These are phyloP conservation scores for Encarsia formosa DNA, from an alignment of 2,888 invertebrate genomes.

Conservation along the genomic window DNA sequence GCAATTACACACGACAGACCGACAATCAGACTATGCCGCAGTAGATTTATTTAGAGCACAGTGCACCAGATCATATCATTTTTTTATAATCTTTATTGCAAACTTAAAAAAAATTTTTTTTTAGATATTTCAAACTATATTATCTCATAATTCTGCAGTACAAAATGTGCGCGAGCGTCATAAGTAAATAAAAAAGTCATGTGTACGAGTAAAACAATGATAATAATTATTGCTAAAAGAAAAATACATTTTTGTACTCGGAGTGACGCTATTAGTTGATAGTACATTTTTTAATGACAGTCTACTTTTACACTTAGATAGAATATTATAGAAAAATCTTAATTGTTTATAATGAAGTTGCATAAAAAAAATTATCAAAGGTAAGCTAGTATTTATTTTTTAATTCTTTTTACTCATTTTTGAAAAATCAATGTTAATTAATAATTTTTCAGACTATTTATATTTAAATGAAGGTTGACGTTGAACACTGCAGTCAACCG, in stretches of 20 bases:
- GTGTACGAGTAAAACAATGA: neutral
- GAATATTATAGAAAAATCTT: neutral
- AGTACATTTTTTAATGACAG: slow-evolving; percentile 7
- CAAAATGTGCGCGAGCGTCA: neutral
- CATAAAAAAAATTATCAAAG: neutral
- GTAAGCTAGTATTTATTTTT: neutral
- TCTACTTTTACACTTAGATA: slow-evolving; percentile 6
- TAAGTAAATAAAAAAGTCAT: slow-evolving; percentile 15
- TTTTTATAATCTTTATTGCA: neutral
- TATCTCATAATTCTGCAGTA: neutral
- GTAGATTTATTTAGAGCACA: neutral
- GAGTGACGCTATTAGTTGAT: slow-evolving; percentile 17
- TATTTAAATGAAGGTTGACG: slow-evolving; percentile 18
- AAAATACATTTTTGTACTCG: slow-evolving; percentile 22
- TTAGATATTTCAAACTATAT: too few relatives aligned
- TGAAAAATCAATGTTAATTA: slow-evolving; percentile 3
- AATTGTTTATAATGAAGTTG: neutral
- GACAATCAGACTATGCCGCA: neutral
- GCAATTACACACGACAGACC: neutral
- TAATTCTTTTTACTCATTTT: neutral
- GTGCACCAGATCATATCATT: neutral
- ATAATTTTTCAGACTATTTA: slow-evolving; percentile 18
- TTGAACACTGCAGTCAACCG: slow-evolving; percentile 11
- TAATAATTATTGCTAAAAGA: neutral
- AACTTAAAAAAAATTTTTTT: neutral